phyloP scores from a whole-genome alignment of 2,888 invertebrate species.

The Synergus laeviventris region DNA sequence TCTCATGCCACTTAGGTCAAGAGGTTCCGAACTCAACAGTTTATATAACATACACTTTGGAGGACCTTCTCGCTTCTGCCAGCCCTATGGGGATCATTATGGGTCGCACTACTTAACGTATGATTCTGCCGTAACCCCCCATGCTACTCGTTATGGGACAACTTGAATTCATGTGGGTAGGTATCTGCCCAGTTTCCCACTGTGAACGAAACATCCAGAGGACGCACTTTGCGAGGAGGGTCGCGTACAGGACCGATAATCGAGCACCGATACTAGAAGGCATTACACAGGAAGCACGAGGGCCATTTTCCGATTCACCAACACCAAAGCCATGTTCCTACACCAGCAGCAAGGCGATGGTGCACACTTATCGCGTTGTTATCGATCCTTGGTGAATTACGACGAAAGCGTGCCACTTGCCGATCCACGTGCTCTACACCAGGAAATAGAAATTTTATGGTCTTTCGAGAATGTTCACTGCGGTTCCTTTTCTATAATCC shows the following conservation, averaged over 20 bases:
- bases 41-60: constrained; percentile 6
- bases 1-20: constrained; percentile 17
- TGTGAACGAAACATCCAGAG: constrained; percentile 18
- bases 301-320: constrained; percentile 51
- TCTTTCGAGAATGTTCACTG: constrained; percentile 27
- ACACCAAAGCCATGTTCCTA: constrained; percentile 41
- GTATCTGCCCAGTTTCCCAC: not conserved
- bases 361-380: constrained; percentile 56
- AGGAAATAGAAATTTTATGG: constrained; percentile 37
- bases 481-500: constrained; percentile 29
- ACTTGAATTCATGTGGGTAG: constrained; percentile 21
- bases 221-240: constrained; percentile 34
- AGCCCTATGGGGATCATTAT: constrained; percentile 17
- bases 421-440: constrained; percentile 32
- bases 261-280: constrained; percentile 53
- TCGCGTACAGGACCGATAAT: constrained; percentile 47
- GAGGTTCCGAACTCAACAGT: constrained; percentile 16
- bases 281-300: constrained; percentile 51
- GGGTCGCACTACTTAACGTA: constrained; percentile 29
- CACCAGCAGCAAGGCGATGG: constrained; percentile 26
- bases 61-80: constrained; percentile 4
- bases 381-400: constrained; percentile 55
- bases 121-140: constrained; percentile 7
- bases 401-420: constrained; percentile 52
- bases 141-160: constrained; percentile 25